Percentiles rank a stretch among this genome's conserved stretches.
phyloP scores from a whole-genome alignment of 2,113 vertebrate genomes.

The Chloebia gouldiae region DNA sequence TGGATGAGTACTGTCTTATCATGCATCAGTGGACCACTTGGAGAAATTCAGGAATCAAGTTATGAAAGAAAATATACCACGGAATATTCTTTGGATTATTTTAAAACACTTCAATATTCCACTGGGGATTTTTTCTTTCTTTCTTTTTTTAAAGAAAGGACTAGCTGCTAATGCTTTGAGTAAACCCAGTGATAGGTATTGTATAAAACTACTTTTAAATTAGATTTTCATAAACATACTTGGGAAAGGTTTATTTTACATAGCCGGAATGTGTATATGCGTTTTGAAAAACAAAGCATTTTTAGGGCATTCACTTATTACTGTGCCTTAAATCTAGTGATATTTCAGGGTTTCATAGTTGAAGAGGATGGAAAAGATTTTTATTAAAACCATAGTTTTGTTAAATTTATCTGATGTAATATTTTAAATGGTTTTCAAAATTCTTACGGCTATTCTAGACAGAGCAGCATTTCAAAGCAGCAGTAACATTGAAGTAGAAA shows the following conservation, averaged over 20 bases:
- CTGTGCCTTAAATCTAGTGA: not conserved
- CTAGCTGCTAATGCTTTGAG: not conserved
- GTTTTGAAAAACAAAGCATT: not conserved
- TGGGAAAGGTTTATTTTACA: not conserved
- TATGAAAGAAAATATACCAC: not conserved
- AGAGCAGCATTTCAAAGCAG: not conserved
- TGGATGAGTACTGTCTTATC: conserved; percentile 3
- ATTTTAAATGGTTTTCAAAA: not conserved
- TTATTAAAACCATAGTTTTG: not conserved
- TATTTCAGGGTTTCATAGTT: not conserved
- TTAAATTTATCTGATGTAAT: not conserved
- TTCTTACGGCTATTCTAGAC: not conserved
- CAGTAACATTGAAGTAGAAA: not conserved
- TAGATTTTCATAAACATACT: not conserved
- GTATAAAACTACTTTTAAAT: not conserved
- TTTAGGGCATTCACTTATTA: not conserved
- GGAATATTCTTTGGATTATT: not conserved
- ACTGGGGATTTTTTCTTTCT: not conserved
- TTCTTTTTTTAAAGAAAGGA: not conserved
- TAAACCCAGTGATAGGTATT: not conserved
- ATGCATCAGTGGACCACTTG: not conserved
- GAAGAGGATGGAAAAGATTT: not conserved
- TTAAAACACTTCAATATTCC: not conserved
- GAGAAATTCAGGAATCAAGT: not conserved
- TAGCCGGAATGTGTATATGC: not conserved